Evolutionary conservation across 2,888 invertebrate genomes (phyloP).

Genomic region (Anthoptus insignis): DNA sequence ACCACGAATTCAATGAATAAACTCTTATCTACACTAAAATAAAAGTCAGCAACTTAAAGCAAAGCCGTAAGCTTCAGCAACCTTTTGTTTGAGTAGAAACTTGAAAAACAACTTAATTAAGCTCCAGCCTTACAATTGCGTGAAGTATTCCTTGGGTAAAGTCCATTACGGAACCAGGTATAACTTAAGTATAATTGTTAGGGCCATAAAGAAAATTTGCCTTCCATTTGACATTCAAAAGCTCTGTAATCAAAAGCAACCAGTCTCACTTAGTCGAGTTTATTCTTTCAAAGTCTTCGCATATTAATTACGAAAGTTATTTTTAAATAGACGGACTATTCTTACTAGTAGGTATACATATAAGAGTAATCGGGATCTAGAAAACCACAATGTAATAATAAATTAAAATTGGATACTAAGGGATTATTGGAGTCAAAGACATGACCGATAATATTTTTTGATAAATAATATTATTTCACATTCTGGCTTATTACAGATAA

Average conservation of each 20-base stretch:
- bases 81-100: neutral
- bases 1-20: too few species aligned
- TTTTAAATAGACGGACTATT: too few species aligned
- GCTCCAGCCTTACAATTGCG: neutral
- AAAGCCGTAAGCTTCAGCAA: neutral
- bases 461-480: too few species aligned
- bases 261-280: slow-evolving; percentile 8
- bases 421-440: too few species aligned
- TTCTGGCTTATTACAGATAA: too few species aligned
- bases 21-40: too few species aligned
- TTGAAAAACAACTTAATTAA: neutral
- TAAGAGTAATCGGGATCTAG: too few species aligned
- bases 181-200: neutral
- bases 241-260: slow-evolving; percentile 44
- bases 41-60: neutral
- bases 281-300: neutral
- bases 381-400: too few species aligned
- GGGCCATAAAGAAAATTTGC: slow-evolving; percentile 41
- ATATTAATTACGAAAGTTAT: too few species aligned
- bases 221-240: slow-evolving; percentile 47
- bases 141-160: neutral
- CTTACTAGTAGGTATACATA: too few species aligned
- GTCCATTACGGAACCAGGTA: slow-evolving; percentile 2
- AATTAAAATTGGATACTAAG: too few species aligned
- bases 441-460: too few species aligned